phyloP scores from a whole-genome alignment of 1,140 invertebrate genomes.

The Eupeodes corollae region DNA sequence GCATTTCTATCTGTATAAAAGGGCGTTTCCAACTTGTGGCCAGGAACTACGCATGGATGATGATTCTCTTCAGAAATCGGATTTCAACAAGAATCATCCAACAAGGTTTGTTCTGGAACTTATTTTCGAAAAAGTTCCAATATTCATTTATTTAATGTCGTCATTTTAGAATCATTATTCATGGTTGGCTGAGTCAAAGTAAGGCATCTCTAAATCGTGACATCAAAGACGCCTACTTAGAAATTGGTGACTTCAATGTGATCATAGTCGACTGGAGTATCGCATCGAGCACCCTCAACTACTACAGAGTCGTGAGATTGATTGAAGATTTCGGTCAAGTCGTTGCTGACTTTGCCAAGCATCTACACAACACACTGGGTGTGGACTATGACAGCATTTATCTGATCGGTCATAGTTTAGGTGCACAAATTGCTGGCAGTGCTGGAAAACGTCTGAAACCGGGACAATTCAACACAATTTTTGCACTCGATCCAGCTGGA shows the following conservation, averaged over 20 bases:
- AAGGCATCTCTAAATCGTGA: constrained; percentile 31
- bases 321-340: constrained; percentile 36
- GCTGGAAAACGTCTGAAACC: constrained; percentile 49
- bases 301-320: constrained; percentile 39
- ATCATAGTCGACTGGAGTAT: constrained; percentile 52
- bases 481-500: constrained; percentile 59
- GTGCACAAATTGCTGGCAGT: constrained; percentile 68
- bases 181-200: constrained; percentile 35
- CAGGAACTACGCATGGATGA: constrained; percentile 17
- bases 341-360: constrained; percentile 30
- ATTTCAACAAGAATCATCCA: constrained; percentile 24
- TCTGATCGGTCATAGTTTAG: constrained; percentile 73
- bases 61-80: constrained; percentile 3
- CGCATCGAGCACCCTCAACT: constrained; percentile 42
- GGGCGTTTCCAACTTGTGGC: constrained; percentile 21
- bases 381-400: constrained; percentile 45
- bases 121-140: not conserved
- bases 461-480: constrained; percentile 45
- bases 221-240: constrained; percentile 42
- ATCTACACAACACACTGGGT: constrained; percentile 11
- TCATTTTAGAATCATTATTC: constrained; percentile 19
- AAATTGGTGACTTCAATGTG: constrained; percentile 45
- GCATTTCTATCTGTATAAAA: constrained; percentile 27
- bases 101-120: constrained; percentile 14
- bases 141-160: not conserved